Evolutionary conservation across 2,797 vertebrate genomes (phyloP).

Genomic region (Podarcis lilfordi): DNA sequence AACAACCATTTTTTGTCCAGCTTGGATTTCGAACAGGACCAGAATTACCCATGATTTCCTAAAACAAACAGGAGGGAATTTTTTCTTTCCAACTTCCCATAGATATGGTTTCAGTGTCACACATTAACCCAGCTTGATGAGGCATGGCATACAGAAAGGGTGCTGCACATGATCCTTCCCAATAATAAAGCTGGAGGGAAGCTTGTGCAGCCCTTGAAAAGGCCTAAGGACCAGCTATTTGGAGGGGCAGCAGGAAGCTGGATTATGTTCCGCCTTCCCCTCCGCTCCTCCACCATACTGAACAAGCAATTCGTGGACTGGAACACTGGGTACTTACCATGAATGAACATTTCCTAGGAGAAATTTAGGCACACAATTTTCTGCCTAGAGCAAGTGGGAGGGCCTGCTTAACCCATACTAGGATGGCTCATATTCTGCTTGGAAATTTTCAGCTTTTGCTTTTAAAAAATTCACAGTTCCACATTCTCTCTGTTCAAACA

Average conservation of each 20-base stretch:
- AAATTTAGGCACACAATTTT: too few species aligned
- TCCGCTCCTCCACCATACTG: not conserved
- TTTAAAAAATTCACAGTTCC: not conserved
- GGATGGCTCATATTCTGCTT: too few species aligned
- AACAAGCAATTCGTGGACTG: not conserved
- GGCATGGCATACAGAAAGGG: too few species aligned
- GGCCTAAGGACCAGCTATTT: slow-evolving; percentile 42
- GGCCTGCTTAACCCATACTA: too few species aligned
- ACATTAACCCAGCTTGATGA: not conserved
- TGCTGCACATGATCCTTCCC: not conserved
- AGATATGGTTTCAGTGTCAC: not conserved
- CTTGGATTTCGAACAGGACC: slow-evolving; percentile 77
- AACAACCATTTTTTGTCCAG: slow-evolving; percentile 82
- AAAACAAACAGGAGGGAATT: slow-evolving; percentile 51
- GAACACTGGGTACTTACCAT: too few species aligned
- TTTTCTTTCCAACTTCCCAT: not conserved
- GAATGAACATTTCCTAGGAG: too few species aligned
- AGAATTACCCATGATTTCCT: slow-evolving; percentile 79
- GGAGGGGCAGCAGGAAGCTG: not conserved
- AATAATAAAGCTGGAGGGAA: not conserved
- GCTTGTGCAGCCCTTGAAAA: not conserved
- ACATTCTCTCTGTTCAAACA: not conserved
- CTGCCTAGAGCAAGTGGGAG: too few species aligned
- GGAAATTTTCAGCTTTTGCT: not conserved
- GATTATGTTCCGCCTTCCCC: not conserved